Percentiles rank a stretch among this genome's conserved stretches.
These are phyloP conservation scores for Eremobia ochroleuca DNA, from an alignment of 2,888 invertebrate species.

Conservation along the genomic window DNA sequence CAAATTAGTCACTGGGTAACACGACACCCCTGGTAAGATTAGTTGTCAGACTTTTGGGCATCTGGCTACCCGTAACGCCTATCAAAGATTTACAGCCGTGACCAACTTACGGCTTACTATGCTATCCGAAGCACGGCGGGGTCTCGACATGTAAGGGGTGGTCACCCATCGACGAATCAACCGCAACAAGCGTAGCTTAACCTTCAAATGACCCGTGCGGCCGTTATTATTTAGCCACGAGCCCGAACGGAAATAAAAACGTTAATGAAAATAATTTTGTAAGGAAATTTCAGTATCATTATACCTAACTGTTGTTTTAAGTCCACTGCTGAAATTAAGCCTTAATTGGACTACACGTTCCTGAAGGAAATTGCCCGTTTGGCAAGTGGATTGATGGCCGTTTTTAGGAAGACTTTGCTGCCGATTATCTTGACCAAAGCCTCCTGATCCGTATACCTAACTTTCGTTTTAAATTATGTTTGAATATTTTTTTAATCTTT, in stretches of 20 bases:
- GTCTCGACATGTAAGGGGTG: background rate
- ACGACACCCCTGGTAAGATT: background rate
- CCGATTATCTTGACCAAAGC: background rate
- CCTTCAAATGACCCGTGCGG: background rate
- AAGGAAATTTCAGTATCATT: background rate
- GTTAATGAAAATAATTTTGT: background rate
- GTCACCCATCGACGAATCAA: background rate
- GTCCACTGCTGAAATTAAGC: background rate
- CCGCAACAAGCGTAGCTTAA: background rate
- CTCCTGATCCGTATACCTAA: background rate
- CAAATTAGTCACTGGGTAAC: background rate
- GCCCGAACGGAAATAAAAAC: background rate
- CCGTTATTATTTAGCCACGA: background rate
- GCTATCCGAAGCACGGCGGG: background rate
- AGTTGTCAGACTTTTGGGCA: background rate
- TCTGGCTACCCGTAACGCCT: background rate
- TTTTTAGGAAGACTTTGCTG: background rate
- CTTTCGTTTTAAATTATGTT: background rate
- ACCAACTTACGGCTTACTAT: background rate
- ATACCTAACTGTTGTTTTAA: background rate
- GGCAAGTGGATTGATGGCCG: background rate
- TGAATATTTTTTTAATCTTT: too few species aligned
- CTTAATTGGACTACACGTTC: background rate
- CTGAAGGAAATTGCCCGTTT: background rate
- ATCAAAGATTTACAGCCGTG: background rate